These are phyloP conservation scores for Pogona vitticeps DNA, from an alignment of 2,113 vertebrate genomes.

Conservation along the genomic window DNA sequence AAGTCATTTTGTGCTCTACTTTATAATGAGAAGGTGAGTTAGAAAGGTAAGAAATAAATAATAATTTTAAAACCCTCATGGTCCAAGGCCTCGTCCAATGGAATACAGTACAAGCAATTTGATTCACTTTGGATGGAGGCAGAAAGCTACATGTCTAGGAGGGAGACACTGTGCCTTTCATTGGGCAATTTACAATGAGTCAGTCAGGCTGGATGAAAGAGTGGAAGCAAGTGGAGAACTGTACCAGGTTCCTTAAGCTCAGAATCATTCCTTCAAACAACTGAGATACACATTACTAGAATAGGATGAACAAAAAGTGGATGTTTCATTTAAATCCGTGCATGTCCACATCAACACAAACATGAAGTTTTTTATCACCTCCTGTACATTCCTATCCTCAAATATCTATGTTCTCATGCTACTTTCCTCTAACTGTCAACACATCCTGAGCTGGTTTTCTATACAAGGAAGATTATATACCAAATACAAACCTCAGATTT, in stretches of 20 bases:
- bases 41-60: no score
- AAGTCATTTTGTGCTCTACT: no score
- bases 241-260: conserved; percentile 15
- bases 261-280: neutral
- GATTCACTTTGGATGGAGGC: neutral
- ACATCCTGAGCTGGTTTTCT: no score
- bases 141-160: neutral
- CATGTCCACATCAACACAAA: no score
- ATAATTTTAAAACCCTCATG: neutral
- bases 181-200: conserved; percentile 1
- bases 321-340: no score
- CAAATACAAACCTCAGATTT: no score
- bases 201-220: conserved; percentile 24
- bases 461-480: no score
- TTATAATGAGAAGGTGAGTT: no score
- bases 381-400: no score
- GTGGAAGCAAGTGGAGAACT: neutral
- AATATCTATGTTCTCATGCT: no score
- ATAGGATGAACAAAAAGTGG: neutral
- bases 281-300: neutral
- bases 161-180: conserved; percentile 21
- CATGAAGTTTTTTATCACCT: no score
- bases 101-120: neutral
- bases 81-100: neutral
- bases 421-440: no score